These are phyloP conservation scores for Varecia variegata DNA, from an alignment of 2,797 vertebrate genomes.

Conservation along the genomic window DNA sequence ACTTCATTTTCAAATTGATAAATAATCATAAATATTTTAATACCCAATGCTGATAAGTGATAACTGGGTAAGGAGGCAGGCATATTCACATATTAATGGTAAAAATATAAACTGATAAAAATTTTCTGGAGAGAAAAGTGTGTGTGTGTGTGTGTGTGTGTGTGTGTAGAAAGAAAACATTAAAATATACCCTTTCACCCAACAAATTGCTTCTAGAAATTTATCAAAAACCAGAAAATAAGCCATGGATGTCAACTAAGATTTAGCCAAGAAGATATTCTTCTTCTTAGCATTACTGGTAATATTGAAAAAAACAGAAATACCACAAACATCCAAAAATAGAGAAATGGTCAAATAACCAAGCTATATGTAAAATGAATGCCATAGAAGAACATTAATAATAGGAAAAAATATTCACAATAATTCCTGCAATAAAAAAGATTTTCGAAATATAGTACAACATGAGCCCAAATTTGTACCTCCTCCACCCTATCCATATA, in stretches of 20 bases:
- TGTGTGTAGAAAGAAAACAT: background rate
- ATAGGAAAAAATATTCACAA: background rate
- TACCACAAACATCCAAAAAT: background rate
- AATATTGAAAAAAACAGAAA: background rate
- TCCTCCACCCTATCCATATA: background rate
- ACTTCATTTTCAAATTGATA: background rate
- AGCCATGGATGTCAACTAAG: background rate
- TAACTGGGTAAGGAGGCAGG: background rate
- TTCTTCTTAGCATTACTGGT: background rate
- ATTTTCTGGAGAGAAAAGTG: background rate
- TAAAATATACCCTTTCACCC: background rate
- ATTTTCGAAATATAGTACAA: background rate
- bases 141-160: background rate
- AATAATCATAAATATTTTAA: background rate
- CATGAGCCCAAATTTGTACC: background rate
- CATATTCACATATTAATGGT: background rate
- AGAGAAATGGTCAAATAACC: background rate
- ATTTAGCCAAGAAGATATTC: background rate
- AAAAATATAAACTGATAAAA: background rate
- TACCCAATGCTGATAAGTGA: background rate
- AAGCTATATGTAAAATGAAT: background rate
- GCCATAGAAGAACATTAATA: background rate
- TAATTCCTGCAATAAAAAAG: background rate
- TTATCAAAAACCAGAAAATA: background rate
- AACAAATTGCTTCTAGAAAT: background rate